phyloP scores from a whole-genome alignment of 2,888 invertebrate species.

The Petrolisthes manimaculis region DNA sequence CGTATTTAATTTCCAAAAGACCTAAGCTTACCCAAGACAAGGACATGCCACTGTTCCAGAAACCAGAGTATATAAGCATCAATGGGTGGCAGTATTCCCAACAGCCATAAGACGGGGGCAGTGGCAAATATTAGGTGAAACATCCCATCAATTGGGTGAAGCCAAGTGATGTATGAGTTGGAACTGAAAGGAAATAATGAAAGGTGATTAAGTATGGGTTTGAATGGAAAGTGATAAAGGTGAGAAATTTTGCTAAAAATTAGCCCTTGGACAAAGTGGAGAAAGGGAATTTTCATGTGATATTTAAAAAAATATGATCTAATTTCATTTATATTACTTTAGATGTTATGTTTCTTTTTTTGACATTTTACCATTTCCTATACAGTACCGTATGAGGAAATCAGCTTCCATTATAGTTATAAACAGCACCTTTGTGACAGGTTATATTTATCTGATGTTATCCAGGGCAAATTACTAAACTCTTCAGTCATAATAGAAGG shows the following conservation, averaged over 20 bases:
- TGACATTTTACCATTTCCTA: no score
- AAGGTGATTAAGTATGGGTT: not conserved
- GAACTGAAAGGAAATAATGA: constrained; percentile 26
- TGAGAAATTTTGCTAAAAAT: not conserved
- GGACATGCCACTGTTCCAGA: constrained; percentile 62
- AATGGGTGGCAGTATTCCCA: constrained; percentile 62
- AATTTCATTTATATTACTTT: no score
- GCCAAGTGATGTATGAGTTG: constrained; percentile 47
- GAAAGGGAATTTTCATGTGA: no score
- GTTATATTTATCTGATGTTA: no score
- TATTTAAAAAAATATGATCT: no score
- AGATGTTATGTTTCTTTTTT: no score
- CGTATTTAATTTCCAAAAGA: no score
- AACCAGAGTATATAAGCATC: constrained; percentile 64
- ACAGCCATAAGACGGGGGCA: constrained; percentile 49
- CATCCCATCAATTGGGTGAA: constrained; percentile 44
- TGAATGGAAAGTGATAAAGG: not conserved
- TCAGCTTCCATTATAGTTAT: no score
- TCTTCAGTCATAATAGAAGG: no score
- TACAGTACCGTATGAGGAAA: no score
- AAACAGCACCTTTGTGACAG: no score
- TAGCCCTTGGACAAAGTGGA: not conserved
- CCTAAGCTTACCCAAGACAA: constrained; percentile 51
- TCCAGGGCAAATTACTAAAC: no score
- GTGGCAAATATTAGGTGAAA: constrained; percentile 47